These are phyloP conservation scores for Daboia siamensis DNA, from an alignment of 2,113 vertebrate genomes.

Conservation along the genomic window DNA sequence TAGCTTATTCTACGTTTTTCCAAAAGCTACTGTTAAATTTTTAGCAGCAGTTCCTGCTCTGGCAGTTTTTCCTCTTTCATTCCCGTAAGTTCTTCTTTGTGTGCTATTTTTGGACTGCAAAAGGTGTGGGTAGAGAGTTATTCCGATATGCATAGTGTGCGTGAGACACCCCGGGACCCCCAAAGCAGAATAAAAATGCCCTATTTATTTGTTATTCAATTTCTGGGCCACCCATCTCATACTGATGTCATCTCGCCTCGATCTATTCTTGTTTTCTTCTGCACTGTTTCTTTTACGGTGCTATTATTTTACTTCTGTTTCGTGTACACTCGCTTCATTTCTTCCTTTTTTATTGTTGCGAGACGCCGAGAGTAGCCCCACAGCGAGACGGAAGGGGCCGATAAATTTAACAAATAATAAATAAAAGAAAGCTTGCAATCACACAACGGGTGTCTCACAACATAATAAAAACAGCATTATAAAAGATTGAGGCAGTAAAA, in stretches of 20 bases:
- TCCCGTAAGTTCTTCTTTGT: neutral
- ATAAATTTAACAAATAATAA: neutral
- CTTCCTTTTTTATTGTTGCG: neutral
- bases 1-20: neutral
- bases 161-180: neutral
- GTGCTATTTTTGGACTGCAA: neutral
- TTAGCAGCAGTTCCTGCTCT: neutral
- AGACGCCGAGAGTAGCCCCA: neutral
- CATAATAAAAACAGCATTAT: neutral
- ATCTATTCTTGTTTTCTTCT: too few species aligned
- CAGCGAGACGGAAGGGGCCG: neutral
- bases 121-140: neutral
- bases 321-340: too few species aligned
- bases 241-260: too few species aligned
- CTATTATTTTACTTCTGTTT: too few species aligned
- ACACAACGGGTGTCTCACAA: neutral
- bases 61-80: neutral
- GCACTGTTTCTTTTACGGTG: too few species aligned
- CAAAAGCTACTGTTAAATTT: neutral
- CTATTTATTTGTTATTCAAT: too few species aligned
- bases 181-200: neutral
- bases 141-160: neutral
- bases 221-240: too few species aligned
- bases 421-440: neutral
- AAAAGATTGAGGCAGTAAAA: neutral